Evolutionary conservation across 1,140 invertebrate genomes (phyloP).

Genomic region (Antheraea pernyi): DNA sequence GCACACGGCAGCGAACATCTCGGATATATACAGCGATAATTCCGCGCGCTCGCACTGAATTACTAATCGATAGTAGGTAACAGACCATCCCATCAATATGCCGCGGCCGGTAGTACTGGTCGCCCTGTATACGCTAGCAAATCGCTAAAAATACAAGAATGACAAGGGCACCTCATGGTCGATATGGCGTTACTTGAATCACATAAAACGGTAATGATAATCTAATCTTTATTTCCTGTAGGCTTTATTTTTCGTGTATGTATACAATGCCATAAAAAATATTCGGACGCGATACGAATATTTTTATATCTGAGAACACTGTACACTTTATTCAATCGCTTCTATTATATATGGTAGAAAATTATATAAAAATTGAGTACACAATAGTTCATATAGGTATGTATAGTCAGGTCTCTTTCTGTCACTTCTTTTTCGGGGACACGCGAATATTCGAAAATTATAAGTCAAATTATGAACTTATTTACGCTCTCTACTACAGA

Average conservation of each 20-base stretch:
- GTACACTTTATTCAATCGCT: not conserved
- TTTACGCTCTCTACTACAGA: too few species aligned
- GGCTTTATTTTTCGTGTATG: conserved; percentile 4
- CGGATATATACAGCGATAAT: conserved; percentile 66
- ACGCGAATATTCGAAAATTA: too few species aligned
- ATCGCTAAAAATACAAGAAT: conserved; percentile 75
- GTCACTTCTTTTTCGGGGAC: too few species aligned
- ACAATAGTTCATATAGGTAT: too few species aligned
- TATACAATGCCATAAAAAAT: not conserved
- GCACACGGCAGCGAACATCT: conserved; percentile 45
- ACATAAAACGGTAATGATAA: conserved; percentile 48
- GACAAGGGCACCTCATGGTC: conserved; percentile 67
- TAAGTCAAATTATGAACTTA: too few species aligned
- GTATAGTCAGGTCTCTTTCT: too few species aligned
- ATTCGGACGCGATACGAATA: conserved; percentile 1
- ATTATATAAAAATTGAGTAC: not conserved
- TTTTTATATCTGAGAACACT: not conserved
- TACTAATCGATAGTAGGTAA: conserved; percentile 48
- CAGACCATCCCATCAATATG: conserved; percentile 58
- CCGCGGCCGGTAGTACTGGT: conserved; percentile 31
- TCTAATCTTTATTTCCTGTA: conserved; percentile 49
- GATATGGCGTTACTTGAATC: conserved; percentile 59
- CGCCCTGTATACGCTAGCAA: conserved; percentile 47
- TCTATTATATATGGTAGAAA: not conserved
- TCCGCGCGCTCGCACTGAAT: conserved; percentile 66